A percentile compares a stretch with the other conserved stretches of the same genome.
Evolutionary conservation across 2,888 invertebrate genomes (phyloP).

Genomic region (Tipula unca): DNA sequence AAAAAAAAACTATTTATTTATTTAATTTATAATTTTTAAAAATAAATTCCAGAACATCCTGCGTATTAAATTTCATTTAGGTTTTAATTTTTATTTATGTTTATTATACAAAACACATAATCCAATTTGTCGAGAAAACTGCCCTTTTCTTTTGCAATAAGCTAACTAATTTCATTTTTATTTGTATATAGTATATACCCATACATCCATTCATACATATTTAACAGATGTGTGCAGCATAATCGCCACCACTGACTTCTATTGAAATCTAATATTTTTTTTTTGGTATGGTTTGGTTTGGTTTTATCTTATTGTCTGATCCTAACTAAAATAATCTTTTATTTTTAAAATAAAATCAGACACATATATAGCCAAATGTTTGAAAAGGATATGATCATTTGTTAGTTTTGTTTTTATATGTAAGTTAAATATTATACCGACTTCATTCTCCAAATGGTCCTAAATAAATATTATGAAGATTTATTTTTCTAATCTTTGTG

Average conservation of each 20-base stretch:
- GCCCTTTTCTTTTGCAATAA: not conserved
- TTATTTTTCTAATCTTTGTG: not conserved
- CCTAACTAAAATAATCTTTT: not conserved
- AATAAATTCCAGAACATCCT: not conserved
- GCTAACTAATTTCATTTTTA: not conserved
- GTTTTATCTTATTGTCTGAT: not conserved
- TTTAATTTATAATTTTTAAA: not conserved
- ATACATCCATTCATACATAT: no score
- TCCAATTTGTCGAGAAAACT: not conserved
- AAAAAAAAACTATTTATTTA: not conserved
- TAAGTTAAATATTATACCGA: not conserved
- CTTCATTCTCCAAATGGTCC: not conserved
- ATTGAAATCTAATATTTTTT: not conserved
- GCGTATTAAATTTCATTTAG: not conserved
- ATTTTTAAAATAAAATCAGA: not conserved
- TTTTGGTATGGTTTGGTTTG: not conserved
- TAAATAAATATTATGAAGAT: not conserved
- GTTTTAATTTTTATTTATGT: not conserved
- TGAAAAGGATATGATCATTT: conserved; percentile 8
- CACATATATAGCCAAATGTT: not conserved
- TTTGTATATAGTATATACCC: not conserved
- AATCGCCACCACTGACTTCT: conserved; percentile 14
- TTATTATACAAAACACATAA: not conserved
- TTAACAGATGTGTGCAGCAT: not conserved
- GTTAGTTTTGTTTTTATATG: not conserved